Evolutionary conservation across 1,140 invertebrate genomes (phyloP).

Genomic region (Melitaea cinxia): DNA sequence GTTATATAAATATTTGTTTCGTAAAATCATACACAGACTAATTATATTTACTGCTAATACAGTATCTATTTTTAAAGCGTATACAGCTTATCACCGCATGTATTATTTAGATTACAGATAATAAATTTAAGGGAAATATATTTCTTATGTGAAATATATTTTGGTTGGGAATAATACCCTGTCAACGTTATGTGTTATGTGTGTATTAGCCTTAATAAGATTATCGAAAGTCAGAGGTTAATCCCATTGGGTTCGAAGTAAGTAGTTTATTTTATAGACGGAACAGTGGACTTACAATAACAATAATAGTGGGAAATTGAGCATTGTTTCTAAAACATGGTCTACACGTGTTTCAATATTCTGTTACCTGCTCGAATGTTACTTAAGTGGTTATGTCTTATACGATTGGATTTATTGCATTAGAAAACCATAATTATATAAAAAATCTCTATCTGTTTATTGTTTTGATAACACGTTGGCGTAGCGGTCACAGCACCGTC

Average conservation of each 20-base stretch:
- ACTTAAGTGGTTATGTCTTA: background rate
- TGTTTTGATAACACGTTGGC: too few species aligned
- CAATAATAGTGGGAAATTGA: slow-evolving; percentile 41
- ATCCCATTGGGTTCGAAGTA: slow-evolving; percentile 15
- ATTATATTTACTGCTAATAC: too few species aligned
- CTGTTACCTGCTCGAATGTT: background rate
- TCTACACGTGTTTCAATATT: slow-evolving; percentile 43
- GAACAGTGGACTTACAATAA: slow-evolving; percentile 30
- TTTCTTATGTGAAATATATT: too few species aligned
- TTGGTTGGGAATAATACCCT: background rate
- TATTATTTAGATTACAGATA: too few species aligned
- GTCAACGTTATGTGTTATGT: background rate
- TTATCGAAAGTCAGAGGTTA: slow-evolving; percentile 18
- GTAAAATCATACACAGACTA: too few species aligned
- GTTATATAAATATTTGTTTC: background rate
- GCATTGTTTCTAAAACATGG: slow-evolving; percentile 45
- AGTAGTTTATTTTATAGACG: slow-evolving; percentile 26
- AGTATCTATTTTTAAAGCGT: too few species aligned
- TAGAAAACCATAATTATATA: background rate
- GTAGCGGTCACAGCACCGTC: too few species aligned
- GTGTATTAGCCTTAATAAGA: background rate
- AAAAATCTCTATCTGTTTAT: too few species aligned
- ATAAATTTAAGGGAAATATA: too few species aligned
- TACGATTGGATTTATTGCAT: background rate
- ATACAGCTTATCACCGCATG: too few species aligned